Conservation (phyloP, 2,113 vertebrate genomes). For the Ciconia maguari region DNA sequence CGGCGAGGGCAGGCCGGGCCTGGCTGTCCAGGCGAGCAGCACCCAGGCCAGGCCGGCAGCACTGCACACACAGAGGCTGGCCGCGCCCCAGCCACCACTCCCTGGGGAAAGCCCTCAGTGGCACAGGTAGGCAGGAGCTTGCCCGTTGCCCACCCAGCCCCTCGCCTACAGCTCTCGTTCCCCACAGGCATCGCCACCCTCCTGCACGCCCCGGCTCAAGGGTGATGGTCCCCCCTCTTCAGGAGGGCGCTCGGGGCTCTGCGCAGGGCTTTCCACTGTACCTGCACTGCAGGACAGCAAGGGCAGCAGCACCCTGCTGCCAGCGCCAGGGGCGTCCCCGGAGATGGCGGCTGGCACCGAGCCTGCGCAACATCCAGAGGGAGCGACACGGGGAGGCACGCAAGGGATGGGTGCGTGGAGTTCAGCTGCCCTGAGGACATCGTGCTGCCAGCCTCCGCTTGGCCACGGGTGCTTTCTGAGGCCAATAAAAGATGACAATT, state of each 20-base stretch:
- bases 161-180: background rate
- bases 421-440: background rate
- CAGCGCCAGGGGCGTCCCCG: accelerated
- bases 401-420: too few species aligned
- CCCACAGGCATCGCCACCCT: background rate
- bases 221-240: background rate
- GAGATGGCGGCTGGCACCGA: too few species aligned
- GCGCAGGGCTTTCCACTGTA: background rate
- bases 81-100: background rate
- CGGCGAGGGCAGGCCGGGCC: background rate
- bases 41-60: background rate
- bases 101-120: background rate
- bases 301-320: too few species aligned
- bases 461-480: accelerated
- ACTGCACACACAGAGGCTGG: background rate
- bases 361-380: background rate
- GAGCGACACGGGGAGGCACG: too few species aligned
- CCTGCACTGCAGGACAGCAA: background rate
- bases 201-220: background rate
- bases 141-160: background rate
- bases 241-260: too few species aligned
- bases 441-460: background rate
- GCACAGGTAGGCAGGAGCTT: background rate
- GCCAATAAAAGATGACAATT: too few species aligned
- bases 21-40: accelerated